Evolutionary conservation across 2,797 vertebrate genomes (phyloP).

Genomic region (Centroberyx gerrardi): DNA sequence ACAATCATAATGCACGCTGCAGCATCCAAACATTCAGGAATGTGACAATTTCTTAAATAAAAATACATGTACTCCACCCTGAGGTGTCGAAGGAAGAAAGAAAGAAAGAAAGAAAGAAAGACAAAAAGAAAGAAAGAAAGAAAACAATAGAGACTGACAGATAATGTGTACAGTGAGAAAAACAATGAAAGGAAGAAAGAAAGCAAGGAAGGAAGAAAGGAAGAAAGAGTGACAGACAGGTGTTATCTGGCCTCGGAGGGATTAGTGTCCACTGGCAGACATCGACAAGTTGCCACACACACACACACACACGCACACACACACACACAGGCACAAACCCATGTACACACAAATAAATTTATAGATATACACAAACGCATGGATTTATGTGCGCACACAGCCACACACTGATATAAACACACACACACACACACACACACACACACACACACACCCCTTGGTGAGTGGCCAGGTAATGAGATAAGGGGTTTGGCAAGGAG

Average conservation of each 20-base stretch:
- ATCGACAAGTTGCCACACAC: constrained; percentile 23
- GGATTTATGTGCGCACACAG: constrained; percentile 5
- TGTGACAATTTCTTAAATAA: constrained; percentile 2
- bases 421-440: constrained; percentile 4
- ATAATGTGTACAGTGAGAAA: neutral
- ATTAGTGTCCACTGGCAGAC: constrained; percentile 54
- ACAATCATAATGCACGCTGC: neutral
- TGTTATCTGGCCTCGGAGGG: constrained; percentile 50
- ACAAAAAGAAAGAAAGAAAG: neutral
- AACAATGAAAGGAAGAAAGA: neutral
- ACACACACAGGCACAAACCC: too few relatives aligned
- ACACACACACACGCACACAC: neutral
- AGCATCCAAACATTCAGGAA: constrained; percentile 16
- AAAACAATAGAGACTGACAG: too few relatives aligned
- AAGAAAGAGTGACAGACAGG: constrained; percentile 47
- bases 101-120: neutral
- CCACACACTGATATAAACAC: neutral
- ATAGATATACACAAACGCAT: neutral
- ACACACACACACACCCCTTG: constrained; percentile 4
- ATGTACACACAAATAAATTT: neutral
- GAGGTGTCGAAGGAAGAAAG: neutral
- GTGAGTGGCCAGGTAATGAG: constrained; percentile 35
- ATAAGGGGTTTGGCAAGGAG: constrained; percentile 46
- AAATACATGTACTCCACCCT: too few relatives aligned
- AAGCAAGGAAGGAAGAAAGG: constrained; percentile 27